Percentiles rank a stretch among this genome's conserved stretches.
These are phyloP conservation scores for Phyllostomus discolor DNA, from an alignment of 2,113 vertebrate genomes.

Conservation along the genomic window DNA sequence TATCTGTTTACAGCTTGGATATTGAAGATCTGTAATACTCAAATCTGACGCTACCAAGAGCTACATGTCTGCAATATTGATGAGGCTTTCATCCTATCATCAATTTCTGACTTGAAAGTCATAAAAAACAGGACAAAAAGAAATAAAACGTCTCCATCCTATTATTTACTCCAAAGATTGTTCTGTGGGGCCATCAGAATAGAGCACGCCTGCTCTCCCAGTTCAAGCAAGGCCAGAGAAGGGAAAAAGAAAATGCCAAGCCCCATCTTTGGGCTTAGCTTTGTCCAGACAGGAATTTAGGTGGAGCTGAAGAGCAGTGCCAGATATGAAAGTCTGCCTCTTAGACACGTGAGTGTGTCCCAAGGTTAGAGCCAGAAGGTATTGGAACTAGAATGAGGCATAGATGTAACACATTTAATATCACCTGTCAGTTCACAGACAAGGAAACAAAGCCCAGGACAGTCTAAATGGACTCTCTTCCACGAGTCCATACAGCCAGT, in stretches of 20 bases:
- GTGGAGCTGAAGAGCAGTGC: neutral
- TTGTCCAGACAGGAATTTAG: neutral
- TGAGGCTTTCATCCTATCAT: slow-evolving; percentile 16
- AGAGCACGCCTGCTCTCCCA: neutral
- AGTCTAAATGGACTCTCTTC: neutral
- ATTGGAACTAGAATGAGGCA: neutral
- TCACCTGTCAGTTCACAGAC: neutral
- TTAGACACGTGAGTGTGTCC: no score
- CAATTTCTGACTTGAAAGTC: slow-evolving; percentile 27
- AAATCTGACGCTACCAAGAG: neutral
- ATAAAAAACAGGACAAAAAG: neutral
- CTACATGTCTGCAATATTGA: slow-evolving; percentile 20
- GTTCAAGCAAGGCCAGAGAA: neutral
- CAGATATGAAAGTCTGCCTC: neutral
- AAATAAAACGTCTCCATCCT: neutral
- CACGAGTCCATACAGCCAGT: neutral
- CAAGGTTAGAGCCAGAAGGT: neutral
- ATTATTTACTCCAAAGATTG: neutral
- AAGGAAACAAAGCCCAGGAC: neutral
- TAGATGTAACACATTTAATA: neutral
- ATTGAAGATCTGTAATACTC: neutral
- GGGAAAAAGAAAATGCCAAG: neutral
- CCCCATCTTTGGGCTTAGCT: neutral
- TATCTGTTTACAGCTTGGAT: slow-evolving; percentile 14
- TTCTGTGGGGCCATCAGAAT: neutral